Conservation (phyloP, 2,113 vertebrate species). For the Emydocephalus ijimae region DNA sequence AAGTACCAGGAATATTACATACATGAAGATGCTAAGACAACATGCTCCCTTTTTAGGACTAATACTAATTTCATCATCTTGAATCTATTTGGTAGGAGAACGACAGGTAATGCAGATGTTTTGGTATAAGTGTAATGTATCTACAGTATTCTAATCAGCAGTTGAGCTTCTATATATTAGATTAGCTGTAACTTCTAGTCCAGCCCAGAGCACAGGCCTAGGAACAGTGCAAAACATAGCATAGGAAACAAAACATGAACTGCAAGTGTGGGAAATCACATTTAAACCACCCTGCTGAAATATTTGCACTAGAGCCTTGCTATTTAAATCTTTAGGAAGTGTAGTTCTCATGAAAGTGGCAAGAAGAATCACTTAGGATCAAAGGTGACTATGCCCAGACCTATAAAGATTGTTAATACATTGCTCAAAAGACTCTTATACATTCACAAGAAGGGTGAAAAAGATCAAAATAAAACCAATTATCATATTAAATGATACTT, state of each 20-base stretch:
- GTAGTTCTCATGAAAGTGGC: background rate
- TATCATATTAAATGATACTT: conserved; percentile 27
- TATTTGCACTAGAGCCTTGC: background rate
- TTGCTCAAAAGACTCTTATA: background rate
- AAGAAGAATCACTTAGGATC: conserved; percentile 4
- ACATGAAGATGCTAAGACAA: background rate
- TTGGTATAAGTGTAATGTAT: background rate
- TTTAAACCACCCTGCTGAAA: background rate
- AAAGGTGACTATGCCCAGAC: conserved; percentile 22
- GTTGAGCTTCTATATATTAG: background rate
- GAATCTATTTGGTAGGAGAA: background rate
- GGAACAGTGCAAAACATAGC: background rate
- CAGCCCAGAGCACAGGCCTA: background rate
- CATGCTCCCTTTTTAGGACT: background rate
- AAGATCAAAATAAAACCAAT: background rate
- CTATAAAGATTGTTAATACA: conserved; percentile 3
- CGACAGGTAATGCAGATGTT: background rate
- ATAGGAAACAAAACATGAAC: background rate
- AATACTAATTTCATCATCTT: background rate
- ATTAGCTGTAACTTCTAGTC: background rate
- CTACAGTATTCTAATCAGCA: background rate
- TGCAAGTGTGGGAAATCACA: background rate
- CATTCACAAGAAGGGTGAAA: background rate
- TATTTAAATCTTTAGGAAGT: background rate
- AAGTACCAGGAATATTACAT: background rate